Conservation (phyloP, 2,888 invertebrate species). For the Caenorhabditis angaria region DNA sequence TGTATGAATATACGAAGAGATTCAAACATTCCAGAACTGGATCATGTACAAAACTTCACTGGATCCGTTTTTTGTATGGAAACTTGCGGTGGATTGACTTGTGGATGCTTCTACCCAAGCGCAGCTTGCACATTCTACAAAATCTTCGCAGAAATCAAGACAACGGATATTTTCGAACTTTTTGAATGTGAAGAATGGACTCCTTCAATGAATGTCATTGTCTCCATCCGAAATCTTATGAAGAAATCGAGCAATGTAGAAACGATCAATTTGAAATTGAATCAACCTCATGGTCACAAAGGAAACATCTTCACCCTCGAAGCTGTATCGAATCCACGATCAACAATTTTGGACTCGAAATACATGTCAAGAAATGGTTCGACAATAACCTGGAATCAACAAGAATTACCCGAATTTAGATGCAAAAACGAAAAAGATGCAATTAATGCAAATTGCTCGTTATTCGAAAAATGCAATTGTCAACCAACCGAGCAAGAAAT, state of each 20-base stretch:
- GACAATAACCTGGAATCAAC: slow-evolving; percentile 4
- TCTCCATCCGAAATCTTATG: neutral
- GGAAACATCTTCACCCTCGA: slow-evolving; percentile 4
- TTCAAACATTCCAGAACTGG: no score
- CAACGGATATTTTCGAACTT: no score
- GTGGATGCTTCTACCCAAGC: no score
- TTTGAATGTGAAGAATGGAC: no score
- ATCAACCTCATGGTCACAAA: neutral
- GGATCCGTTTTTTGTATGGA: no score
- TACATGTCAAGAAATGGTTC: slow-evolving; percentile 3
- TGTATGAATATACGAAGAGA: no score
- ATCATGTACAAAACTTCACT: no score
- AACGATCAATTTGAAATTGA: neutral
- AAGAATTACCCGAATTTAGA: neutral
- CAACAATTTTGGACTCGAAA: slow-evolving; percentile 5
- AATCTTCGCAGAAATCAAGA: no score
- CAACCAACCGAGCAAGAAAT: slow-evolving; percentile 8
- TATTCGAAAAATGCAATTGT: slow-evolving; percentile 2
- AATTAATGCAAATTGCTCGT: neutral
- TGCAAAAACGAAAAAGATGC: slow-evolving; percentile 8
- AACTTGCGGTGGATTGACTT: no score
- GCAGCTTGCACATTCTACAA: no score
- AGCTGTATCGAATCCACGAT: slow-evolving; percentile 1
- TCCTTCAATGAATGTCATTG: no score
- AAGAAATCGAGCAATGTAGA: neutral